Conservation (phyloP, 2,888 invertebrate genomes). For the Dicranocentrus wangi region DNA sequence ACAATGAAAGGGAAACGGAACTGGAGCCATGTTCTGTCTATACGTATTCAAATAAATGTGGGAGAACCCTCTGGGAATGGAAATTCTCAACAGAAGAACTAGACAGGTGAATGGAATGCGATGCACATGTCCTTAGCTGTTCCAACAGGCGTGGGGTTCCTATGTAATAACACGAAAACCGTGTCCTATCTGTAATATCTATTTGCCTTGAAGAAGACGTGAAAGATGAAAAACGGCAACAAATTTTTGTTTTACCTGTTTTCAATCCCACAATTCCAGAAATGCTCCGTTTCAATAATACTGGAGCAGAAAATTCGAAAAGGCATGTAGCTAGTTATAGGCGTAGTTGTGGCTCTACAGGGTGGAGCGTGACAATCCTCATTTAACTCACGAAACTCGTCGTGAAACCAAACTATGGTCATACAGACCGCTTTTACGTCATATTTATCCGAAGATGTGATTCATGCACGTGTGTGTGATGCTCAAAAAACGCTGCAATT, state of each 20-base stretch:
- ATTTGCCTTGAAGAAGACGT: neutral
- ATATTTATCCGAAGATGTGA: no score
- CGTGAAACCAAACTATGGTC: no score
- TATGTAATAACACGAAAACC: slow-evolving; percentile 12
- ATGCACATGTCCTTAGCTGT: neutral
- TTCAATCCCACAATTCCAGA: no score
- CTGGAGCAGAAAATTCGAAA: no score
- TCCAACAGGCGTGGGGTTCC: neutral
- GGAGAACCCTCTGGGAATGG: slow-evolving; percentile 11
- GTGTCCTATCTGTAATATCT: neutral
- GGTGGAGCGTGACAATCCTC: no score
- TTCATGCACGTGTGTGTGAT: no score
- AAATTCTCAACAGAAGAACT: slow-evolving; percentile 9
- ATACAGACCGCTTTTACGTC: no score
- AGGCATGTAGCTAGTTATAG: no score
- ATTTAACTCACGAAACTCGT: no score
- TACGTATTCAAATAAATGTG: slow-evolving; percentile 36
- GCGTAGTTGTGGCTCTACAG: no score
- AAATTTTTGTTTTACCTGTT: neutral
- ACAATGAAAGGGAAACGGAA: slow-evolving; percentile 34
- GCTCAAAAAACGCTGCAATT: no score
- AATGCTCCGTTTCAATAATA: no score
- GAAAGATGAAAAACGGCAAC: neutral
- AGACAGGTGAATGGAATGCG: slow-evolving; percentile 41
- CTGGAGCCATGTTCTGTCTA: neutral